Evolutionary conservation across 2,888 invertebrate species (phyloP).

Genomic region (Cremastinae sp.): DNA sequence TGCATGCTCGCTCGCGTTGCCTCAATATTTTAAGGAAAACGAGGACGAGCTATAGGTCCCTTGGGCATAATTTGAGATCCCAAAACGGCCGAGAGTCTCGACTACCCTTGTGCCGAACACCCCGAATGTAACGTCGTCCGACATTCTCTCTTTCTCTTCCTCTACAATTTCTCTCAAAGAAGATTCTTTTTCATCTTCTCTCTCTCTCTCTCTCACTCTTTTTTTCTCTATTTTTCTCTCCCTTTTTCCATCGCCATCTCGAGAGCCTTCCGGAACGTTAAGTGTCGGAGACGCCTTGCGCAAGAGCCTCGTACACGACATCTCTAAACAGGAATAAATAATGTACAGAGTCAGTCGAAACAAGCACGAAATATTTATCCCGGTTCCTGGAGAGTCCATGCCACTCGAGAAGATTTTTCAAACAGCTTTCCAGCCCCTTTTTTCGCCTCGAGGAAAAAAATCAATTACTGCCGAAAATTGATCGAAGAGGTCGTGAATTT

Average conservation of each 20-base stretch:
- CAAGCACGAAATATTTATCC: background rate
- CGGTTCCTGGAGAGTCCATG: no score
- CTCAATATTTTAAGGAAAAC: slow-evolving; percentile 72
- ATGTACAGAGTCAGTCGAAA: background rate
- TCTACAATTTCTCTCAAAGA: slow-evolving; percentile 1
- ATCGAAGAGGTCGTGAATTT: no score
- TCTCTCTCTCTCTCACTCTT: background rate
- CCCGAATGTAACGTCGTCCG: slow-evolving; percentile 7
- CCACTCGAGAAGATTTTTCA: no score
- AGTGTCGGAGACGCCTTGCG: slow-evolving; percentile 7
- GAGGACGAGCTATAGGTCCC: slow-evolving; percentile 64
- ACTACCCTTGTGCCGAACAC: slow-evolving; percentile 9
- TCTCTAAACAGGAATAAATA: slow-evolving; percentile 5
- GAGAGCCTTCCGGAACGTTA: background rate
- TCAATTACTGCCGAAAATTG: no score
- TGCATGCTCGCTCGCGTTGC: slow-evolving; percentile 64
- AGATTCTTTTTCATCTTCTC: no score
- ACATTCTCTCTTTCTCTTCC: background rate
- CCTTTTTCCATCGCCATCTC: background rate
- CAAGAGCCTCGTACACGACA: slow-evolving; percentile 15
- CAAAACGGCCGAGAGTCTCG: slow-evolving; percentile 62
- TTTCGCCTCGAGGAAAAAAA: no score
- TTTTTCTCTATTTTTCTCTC: slow-evolving; percentile 5
- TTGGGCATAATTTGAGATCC: slow-evolving; percentile 66
- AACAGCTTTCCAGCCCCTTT: no score